These are phyloP conservation scores for Epinotia ramella DNA, from an alignment of 2,888 invertebrate species.

Conservation along the genomic window DNA sequence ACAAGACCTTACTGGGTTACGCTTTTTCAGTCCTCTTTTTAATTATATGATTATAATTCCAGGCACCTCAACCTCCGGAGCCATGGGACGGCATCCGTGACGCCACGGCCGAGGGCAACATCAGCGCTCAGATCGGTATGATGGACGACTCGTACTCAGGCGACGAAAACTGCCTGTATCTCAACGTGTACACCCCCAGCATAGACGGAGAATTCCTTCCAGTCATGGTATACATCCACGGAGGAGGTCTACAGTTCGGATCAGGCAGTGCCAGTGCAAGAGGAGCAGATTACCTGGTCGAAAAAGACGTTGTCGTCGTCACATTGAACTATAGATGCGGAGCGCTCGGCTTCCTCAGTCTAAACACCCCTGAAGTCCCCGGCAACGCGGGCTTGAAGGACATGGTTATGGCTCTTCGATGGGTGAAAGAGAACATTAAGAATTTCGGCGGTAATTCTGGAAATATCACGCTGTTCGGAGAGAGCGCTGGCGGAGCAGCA, in stretches of 20 bases:
- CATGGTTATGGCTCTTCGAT: slow-evolving; percentile 70
- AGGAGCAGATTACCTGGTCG: slow-evolving; percentile 83
- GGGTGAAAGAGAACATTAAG: slow-evolving; percentile 76
- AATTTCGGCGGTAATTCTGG: slow-evolving; percentile 77
- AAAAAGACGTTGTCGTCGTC: slow-evolving; percentile 85
- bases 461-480: slow-evolving; percentile 75
- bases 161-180: slow-evolving; percentile 88
- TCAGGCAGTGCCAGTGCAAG: slow-evolving; percentile 79
- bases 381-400: slow-evolving; percentile 80
- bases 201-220: slow-evolving; percentile 80
- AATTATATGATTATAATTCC: slow-evolving; percentile 52
- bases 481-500: slow-evolving; percentile 69
- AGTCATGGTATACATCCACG: slow-evolving; percentile 86
- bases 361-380: slow-evolving; percentile 77
- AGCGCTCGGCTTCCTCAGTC: slow-evolving; percentile 72
- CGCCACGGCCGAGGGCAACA: slow-evolving; percentile 86
- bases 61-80: slow-evolving; percentile 85
- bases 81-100: slow-evolving; percentile 86
- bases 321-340: slow-evolving; percentile 84
- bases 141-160: slow-evolving; percentile 77
- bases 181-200: slow-evolving; percentile 88
- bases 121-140: slow-evolving; percentile 85
- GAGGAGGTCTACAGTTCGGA: slow-evolving; percentile 82
- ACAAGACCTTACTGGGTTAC: no score
- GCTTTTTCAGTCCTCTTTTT: not conserved